Conservation (phyloP, 2,797 vertebrate genomes). For the Selene dorsalis region DNA sequence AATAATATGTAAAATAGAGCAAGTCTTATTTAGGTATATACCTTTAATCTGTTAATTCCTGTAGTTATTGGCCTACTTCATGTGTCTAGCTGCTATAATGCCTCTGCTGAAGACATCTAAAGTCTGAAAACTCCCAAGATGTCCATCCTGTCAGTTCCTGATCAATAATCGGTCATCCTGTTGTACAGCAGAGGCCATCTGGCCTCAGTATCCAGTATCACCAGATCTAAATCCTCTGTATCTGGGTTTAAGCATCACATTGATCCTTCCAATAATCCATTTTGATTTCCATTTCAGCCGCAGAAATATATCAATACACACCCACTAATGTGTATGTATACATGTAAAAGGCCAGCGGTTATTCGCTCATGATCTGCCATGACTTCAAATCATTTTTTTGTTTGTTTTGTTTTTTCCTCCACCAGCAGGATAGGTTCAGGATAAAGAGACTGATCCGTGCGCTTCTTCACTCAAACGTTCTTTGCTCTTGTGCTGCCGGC, state of each 20-base stretch:
- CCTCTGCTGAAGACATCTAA: not conserved
- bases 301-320: slow-evolving; percentile 59
- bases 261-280: slow-evolving; percentile 52
- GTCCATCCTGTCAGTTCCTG: not conserved
- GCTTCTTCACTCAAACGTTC: slow-evolving; percentile 47
- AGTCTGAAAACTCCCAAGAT: not conserved
- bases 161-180: slow-evolving; percentile 22
- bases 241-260: slow-evolving; percentile 42
- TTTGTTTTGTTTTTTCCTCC: slow-evolving; percentile 5
- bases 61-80: not conserved
- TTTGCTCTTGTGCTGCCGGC: slow-evolving; percentile 33
- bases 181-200: slow-evolving; percentile 20
- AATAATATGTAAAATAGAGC: too few relatives aligned
- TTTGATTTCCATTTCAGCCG: slow-evolving; percentile 54
- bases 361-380: slow-evolving; percentile 40
- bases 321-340: slow-evolving; percentile 22
- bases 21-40: too few relatives aligned
- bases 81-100: not conserved
- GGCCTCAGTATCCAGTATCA: slow-evolving; percentile 20
- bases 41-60: too few relatives aligned
- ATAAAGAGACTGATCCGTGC: slow-evolving; percentile 34
- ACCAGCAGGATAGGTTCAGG: slow-evolving; percentile 19
- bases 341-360: slow-evolving; percentile 43
- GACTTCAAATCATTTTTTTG: slow-evolving; percentile 25
- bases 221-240: slow-evolving; percentile 44